Evolutionary conservation across 2,888 invertebrate genomes (phyloP).

Genomic region (Embidobia sp.): DNA sequence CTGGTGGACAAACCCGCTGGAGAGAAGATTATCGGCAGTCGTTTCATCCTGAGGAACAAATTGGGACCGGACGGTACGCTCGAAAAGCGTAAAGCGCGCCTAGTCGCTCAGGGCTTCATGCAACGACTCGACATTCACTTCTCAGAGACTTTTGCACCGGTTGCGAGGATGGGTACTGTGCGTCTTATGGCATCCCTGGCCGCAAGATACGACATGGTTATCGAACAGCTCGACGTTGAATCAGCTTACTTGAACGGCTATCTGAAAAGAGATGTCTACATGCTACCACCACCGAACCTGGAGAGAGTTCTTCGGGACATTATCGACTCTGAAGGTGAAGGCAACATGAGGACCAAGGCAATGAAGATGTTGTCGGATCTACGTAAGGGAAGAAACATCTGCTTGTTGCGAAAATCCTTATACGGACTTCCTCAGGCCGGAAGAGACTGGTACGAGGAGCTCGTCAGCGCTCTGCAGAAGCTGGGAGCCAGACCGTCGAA

Average conservation of each 20-base stretch:
- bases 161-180: constrained; percentile 2
- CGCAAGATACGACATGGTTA: constrained; percentile 3
- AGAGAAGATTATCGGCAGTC: constrained; percentile 10
- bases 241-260: constrained; percentile 28
- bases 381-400: not conserved
- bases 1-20: constrained; percentile 45
- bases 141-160: constrained; percentile 11
- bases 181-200: constrained; percentile 18
- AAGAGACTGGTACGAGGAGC: not conserved
- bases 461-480: not conserved
- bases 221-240: constrained; percentile 41
- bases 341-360: not conserved
- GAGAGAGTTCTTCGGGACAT: not conserved
- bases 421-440: constrained; percentile 1
- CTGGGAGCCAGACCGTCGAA: not conserved
- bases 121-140: constrained; percentile 30
- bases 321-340: too few relatives aligned
- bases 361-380: not conserved
- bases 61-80: not conserved
- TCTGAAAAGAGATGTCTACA: constrained; percentile 34
- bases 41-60: constrained; percentile 5
- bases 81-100: constrained; percentile 9
- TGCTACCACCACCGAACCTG: constrained; percentile 24
- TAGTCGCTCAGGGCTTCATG: constrained; percentile 40
- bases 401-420: not conserved